These are phyloP conservation scores for Lasiurus cinereus DNA, from an alignment of 2,113 vertebrate genomes.

Conservation along the genomic window DNA sequence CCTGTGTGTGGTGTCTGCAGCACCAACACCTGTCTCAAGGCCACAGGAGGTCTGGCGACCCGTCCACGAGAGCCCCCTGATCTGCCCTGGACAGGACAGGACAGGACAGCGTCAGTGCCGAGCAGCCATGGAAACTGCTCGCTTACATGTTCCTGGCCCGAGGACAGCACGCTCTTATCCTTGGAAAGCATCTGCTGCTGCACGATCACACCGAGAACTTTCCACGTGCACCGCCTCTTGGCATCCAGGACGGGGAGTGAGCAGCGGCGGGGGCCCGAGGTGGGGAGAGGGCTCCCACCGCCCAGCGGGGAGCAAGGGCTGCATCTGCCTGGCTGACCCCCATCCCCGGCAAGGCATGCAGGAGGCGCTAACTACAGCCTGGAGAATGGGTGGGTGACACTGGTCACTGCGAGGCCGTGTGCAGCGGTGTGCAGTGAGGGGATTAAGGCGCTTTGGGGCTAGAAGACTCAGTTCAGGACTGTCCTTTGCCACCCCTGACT, in stretches of 20 bases:
- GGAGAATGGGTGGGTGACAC: not conserved
- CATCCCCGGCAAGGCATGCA: fast-evolving
- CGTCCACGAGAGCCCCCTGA: not conserved
- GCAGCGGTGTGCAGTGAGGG: not conserved
- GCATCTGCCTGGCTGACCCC: not conserved
- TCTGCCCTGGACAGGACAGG: not conserved
- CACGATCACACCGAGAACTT: constrained; percentile 70
- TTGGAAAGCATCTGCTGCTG: constrained; percentile 47
- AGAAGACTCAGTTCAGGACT: not conserved
- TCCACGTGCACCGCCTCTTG: constrained; percentile 14
- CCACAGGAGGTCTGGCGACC: not conserved
- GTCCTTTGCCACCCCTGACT: not conserved
- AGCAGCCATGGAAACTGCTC: constrained; percentile 37
- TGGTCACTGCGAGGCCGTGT: fast-evolving
- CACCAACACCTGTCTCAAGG: not conserved
- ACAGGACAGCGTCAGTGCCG: fast-evolving
- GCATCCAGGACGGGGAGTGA: not conserved
- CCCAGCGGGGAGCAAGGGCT: not conserved
- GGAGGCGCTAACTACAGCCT: not conserved
- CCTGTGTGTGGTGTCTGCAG: not conserved
- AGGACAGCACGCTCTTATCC: not conserved
- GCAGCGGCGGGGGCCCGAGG: not conserved
- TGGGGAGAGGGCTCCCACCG: not conserved
- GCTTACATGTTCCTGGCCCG: not conserved
- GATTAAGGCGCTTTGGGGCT: not conserved